Conservation (phyloP, 2,113 vertebrate genomes). For the Centrocercus urophasianus region DNA sequence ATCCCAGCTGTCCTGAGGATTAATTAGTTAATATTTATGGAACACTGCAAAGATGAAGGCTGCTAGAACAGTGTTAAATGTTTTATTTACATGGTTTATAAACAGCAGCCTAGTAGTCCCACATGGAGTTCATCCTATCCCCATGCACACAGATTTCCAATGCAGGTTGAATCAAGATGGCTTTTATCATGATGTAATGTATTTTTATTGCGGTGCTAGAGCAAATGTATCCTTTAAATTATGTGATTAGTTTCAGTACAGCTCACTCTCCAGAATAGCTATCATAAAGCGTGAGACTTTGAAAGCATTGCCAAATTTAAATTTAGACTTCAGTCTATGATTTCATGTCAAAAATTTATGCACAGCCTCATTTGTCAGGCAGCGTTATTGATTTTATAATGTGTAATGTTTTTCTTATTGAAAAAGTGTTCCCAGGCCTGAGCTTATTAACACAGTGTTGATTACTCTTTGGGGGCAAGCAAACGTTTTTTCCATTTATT, state of each 20-base stretch:
- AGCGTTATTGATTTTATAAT: slow-evolving; percentile 76
- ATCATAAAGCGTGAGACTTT: slow-evolving; percentile 56
- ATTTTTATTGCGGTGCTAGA: slow-evolving; percentile 49
- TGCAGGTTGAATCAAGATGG: slow-evolving; percentile 54
- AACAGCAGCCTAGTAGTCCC: slow-evolving; percentile 19
- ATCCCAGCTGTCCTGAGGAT: slow-evolving; percentile 34
- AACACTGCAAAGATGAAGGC: neutral
- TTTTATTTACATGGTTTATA: slow-evolving; percentile 64
- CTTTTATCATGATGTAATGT: slow-evolving; percentile 54
- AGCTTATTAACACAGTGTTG: slow-evolving; percentile 73
- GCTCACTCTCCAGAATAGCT: slow-evolving; percentile 54
- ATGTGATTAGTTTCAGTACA: slow-evolving; percentile 65
- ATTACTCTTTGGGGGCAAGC: slow-evolving; percentile 70
- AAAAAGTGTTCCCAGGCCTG: slow-evolving; percentile 66
- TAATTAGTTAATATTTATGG: slow-evolving; percentile 70
- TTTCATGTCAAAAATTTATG: slow-evolving; percentile 68
- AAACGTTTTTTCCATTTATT: slow-evolving; percentile 59
- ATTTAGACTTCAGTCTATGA: slow-evolving; percentile 62
- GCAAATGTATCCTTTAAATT: slow-evolving; percentile 68
- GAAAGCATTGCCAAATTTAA: slow-evolving; percentile 68
- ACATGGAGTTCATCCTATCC: slow-evolving; percentile 7
- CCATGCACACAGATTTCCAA: slow-evolving; percentile 24
- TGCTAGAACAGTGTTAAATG: slow-evolving; percentile 38
- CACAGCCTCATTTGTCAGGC: slow-evolving; percentile 69
- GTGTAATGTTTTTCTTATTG: slow-evolving; percentile 66